These are phyloP conservation scores for Hydractinia echinata DNA, from an alignment of 30 jellyfish, hydroid and myxozoan genomes.

Conservation along the genomic window DNA sequence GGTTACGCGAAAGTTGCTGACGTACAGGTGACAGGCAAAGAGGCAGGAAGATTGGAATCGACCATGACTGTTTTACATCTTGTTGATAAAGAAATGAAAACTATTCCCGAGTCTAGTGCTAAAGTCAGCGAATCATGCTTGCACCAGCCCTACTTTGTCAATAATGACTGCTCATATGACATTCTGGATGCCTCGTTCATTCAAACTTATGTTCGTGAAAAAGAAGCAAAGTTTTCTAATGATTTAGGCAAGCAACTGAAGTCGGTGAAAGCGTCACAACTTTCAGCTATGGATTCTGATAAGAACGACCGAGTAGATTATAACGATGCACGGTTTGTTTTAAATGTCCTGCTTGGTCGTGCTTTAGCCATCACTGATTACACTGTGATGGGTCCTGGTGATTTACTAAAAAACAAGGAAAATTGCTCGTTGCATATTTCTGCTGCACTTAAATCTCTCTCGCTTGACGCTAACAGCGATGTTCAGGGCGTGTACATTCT, in stretches of 20 bases:
- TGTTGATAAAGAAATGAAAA: slow-evolving; percentile 42
- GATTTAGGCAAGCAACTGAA: background rate
- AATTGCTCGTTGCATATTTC: no score
- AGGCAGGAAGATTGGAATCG: slow-evolving; percentile 15
- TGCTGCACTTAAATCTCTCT: no score
- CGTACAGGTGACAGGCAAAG: slow-evolving; percentile 46
- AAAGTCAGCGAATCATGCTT: slow-evolving; percentile 26
- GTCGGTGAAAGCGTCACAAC: background rate
- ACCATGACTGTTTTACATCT: slow-evolving; percentile 4
- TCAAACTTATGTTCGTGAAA: slow-evolving; percentile 57
- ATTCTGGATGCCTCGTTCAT: slow-evolving; percentile 56
- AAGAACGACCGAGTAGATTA: background rate
- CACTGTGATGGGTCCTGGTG: no score
- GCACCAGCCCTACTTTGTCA: slow-evolving; percentile 35
- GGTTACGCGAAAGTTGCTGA: slow-evolving; percentile 69
- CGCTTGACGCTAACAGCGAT: no score
- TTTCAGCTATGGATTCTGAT: background rate
- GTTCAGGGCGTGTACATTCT: no score
- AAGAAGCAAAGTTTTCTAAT: background rate
- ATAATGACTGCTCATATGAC: slow-evolving; percentile 50
- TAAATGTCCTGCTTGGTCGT: slow-evolving; percentile 40
- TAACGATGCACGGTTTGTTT: slow-evolving; percentile 16
- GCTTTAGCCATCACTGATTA: background rate
- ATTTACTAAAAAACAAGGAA: no score
- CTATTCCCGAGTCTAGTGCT: slow-evolving; percentile 33